phyloP scores from a whole-genome alignment of 2,113 vertebrate species.

The Urocitellus parryii region DNA sequence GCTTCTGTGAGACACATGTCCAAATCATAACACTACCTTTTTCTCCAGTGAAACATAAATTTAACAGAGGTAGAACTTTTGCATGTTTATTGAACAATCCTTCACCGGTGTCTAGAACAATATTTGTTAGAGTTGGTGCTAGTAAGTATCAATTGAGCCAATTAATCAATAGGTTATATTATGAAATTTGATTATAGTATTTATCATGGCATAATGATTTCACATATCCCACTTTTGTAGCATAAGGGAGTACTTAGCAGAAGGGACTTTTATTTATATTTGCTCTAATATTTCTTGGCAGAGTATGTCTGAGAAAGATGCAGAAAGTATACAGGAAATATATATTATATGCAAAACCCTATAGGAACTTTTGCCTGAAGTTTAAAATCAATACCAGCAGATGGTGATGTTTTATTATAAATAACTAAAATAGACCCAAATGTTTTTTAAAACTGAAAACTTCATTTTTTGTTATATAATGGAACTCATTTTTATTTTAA shows the following conservation, averaged over 20 bases:
- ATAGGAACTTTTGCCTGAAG: slow-evolving; percentile 39
- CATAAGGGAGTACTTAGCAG: background rate
- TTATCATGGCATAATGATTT: background rate
- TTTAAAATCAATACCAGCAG: slow-evolving; percentile 37
- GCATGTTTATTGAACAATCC: background rate
- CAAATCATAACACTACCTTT: background rate
- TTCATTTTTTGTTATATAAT: background rate
- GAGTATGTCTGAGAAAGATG: background rate
- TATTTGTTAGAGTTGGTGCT: background rate
- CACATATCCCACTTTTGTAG: background rate
- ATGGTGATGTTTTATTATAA: slow-evolving; percentile 46
- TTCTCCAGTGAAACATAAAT: background rate
- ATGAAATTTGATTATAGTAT: background rate
- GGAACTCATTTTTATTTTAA: background rate
- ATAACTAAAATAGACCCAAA: background rate
- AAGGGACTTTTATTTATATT: background rate
- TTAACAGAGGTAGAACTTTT: background rate
- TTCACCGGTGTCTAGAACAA: background rate
- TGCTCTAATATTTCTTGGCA: background rate
- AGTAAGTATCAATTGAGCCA: background rate
- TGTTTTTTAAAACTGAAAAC: background rate
- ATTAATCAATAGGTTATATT: background rate
- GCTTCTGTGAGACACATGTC: no score
- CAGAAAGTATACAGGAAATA: background rate
- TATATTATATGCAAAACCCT: background rate